Base-by-base conservation (phyloP, 2,797 vertebrate species). In the Pipistrellus kuhlii region DNA sequence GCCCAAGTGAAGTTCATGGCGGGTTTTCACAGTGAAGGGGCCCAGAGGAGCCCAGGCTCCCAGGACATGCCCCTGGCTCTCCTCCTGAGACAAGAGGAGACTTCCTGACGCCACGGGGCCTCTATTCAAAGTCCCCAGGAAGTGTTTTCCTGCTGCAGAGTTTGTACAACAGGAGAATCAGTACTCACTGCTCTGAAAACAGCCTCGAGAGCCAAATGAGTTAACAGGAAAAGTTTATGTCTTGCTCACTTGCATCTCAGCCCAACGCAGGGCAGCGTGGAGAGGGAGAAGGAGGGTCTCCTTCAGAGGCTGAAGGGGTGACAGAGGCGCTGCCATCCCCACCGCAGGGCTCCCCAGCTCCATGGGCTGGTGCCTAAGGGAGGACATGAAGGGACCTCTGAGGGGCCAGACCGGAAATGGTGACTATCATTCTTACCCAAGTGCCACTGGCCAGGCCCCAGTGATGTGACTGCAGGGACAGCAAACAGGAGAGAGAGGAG, bases 21-120 rank as follows among this genome's bases (percentile, higher is more conserved):
- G 62, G 20, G 17, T 38, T 53, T 64, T 10, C 59, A n/a, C 4
- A 41, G 17, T 32, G 8, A 51, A 32, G 38, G 27, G 44, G 3
- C 20, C n/a, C 15, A 13, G 59, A 14, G 51, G 25, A 4, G 2
- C 13, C 23, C 38, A 6, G 53, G 0, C 9, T 32, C 9, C 3
- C 1, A 48, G 62, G 8, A 46, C 15, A 14, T 5, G 1, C 8
- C n/a, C 18, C 9, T 62, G 12, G 2, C 15, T 55, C 2, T n/a
- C 6, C 14, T 68, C n/a, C 5, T 4, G 18, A 84, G 38, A n/a
- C 5, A 32, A 82, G 20, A 10, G 51, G 21, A 59, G 8, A 5
- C 66, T 48, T 81, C 80, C 14, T n/a, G 21, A 30, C 20, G 3
- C 27, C 7, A 18, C 23, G 14, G 0, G 21, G 46, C 73, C 21